Percentiles rank a stretch among this genome's conserved stretches.
Evolutionary conservation across 1,140 invertebrate species (phyloP).

Genomic region (Xylocopa sonorina): DNA sequence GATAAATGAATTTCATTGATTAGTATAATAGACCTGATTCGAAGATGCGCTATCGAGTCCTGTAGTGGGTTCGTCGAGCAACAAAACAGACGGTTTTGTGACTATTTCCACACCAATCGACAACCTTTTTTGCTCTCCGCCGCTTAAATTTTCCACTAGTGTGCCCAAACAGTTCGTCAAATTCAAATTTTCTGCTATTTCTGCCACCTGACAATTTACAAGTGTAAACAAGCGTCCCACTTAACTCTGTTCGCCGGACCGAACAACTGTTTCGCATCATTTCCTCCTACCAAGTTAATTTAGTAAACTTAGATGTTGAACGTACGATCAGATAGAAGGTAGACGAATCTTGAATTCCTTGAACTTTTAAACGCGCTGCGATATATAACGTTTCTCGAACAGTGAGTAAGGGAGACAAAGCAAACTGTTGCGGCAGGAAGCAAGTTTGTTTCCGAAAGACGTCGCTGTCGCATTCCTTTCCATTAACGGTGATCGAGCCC

Average conservation of each 20-base stretch:
- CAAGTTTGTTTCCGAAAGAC: conserved; percentile 84
- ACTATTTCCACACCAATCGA: conserved; percentile 93
- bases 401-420: conserved; percentile 85
- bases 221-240: no score
- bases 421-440: conserved; percentile 88
- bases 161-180: conserved; percentile 85
- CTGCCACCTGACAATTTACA: conserved; percentile 80
- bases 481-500: conserved; percentile 68
- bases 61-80: conserved; percentile 88
- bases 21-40: conserved; percentile 84
- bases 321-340: conserved; percentile 57
- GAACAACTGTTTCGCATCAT: not conserved
- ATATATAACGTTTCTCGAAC: conserved; percentile 86
- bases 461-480: conserved; percentile 26
- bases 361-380: conserved; percentile 85
- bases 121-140: conserved; percentile 92
- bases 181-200: conserved; percentile 84
- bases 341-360: not conserved
- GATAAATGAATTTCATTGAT: no score
- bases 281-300: not conserved
- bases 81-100: conserved; percentile 89
- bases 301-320: not conserved
- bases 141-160: conserved; percentile 86
- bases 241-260: not conserved
- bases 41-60: conserved; percentile 90